phyloP scores from a whole-genome alignment of 2,113 vertebrate genomes.

The Gavialis gangeticus region DNA sequence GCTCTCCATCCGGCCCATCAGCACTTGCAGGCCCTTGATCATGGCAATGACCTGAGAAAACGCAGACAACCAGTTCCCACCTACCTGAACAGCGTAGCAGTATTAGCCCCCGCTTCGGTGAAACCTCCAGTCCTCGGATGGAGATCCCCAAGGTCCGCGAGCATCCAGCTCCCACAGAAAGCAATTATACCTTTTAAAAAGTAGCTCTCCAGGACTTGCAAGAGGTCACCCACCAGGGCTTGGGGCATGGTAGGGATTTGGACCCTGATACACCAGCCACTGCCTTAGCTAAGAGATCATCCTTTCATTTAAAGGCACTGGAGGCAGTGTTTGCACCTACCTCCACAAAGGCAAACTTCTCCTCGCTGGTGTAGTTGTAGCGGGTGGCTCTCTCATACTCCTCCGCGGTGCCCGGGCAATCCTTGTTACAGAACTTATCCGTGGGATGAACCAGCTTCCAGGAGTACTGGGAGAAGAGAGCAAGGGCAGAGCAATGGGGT shows the following conservation, averaged over 20 bases:
- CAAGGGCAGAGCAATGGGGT: background rate
- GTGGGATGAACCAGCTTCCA: constrained; percentile 99
- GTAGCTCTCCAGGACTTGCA: background rate
- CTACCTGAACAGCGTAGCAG: no score
- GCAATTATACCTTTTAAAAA: background rate
- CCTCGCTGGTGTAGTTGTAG: constrained; percentile 99
- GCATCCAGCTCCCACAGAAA: no score
- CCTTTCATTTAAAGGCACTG: background rate
- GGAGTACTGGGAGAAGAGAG: constrained; percentile 86
- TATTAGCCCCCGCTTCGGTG: no score
- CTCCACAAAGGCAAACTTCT: constrained; percentile 98
- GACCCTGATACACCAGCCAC: background rate
- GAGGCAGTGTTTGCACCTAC: constrained; percentile 71
- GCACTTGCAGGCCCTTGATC: constrained; percentile 98
- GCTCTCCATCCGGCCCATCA: constrained; percentile 99
- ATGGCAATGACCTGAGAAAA: constrained; percentile 91
- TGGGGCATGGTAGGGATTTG: background rate
- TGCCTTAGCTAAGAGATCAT: background rate
- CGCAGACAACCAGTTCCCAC: background rate
- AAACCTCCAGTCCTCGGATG: no score
- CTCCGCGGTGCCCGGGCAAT: constrained; percentile 96
- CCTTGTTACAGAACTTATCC: constrained; percentile 99
- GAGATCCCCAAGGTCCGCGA: no score
- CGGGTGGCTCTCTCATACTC: constrained; percentile 97
- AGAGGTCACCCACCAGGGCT: background rate